A percentile compares a stretch with the other conserved stretches of the same genome.
phyloP scores from a whole-genome alignment of 2,888 invertebrate species.

The Sphecodes monilicornis region DNA sequence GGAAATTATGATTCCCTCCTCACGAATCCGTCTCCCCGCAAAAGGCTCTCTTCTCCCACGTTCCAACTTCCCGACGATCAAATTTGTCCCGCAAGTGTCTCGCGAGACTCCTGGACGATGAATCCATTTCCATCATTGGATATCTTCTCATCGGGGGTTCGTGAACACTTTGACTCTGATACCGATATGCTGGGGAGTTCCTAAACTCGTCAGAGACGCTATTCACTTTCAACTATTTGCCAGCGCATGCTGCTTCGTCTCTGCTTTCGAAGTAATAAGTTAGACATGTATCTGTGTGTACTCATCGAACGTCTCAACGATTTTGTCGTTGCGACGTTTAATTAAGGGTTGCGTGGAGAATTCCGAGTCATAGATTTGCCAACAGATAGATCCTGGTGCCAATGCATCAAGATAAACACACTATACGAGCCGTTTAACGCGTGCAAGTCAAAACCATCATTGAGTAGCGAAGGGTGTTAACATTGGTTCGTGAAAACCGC shows the following conservation, averaged over 20 bases:
- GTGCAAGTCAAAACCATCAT: too few relatives aligned
- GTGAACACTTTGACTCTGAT: background rate
- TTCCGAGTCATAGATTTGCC: too few relatives aligned
- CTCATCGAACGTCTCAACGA: background rate
- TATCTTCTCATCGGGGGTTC: background rate
- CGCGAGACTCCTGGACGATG: background rate
- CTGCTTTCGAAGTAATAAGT: background rate
- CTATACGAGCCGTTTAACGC: too few relatives aligned
- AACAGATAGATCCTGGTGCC: background rate
- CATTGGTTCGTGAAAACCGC: too few relatives aligned
- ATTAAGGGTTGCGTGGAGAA: background rate
- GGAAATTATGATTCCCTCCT: conserved; percentile 70
- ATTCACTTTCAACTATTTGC: background rate
- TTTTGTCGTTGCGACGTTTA: background rate
- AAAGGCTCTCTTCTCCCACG: background rate
- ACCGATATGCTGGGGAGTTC: too few relatives aligned
- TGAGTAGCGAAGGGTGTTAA: too few relatives aligned
- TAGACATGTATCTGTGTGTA: background rate
- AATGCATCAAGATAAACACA: background rate
- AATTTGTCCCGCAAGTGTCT: background rate
- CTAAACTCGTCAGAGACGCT: background rate
- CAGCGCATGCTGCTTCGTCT: background rate
- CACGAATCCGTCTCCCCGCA: background rate
- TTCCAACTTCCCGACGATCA: conserved; percentile 5
- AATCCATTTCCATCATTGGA: background rate